Evolutionary conservation across 2,113 vertebrate genomes (phyloP).

Genomic region (Labeo rohita): DNA sequence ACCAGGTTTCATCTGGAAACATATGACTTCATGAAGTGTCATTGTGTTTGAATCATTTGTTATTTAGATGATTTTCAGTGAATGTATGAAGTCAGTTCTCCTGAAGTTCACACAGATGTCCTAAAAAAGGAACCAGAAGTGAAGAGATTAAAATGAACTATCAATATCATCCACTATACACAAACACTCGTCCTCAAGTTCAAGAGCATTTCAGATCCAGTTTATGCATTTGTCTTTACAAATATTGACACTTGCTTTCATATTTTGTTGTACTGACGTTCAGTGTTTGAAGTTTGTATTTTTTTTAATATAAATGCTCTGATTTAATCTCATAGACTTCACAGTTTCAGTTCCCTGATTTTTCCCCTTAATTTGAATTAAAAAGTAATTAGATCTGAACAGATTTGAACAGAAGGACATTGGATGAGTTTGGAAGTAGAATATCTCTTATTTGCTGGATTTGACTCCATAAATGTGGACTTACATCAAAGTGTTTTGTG

Average conservation of each 20-base stretch:
- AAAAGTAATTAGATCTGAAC: not conserved
- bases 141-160: not conserved
- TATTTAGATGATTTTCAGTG: not conserved
- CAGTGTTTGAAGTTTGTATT: not conserved
- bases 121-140: not conserved
- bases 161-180: too few species aligned
- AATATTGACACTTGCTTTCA: not conserved
- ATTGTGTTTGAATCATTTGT: not conserved
- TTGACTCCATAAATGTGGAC: not conserved
- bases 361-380: not conserved
- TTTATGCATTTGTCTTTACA: not conserved
- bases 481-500: slow-evolving; percentile 11
- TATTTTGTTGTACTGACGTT: not conserved
- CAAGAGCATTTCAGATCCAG: too few species aligned
- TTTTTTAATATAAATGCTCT: not conserved
- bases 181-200: not conserved
- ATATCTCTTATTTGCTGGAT: not conserved
- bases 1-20: not conserved
- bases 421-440: not conserved
- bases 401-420: not conserved
- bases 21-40: not conserved
- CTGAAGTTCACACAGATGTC: not conserved
- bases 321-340: not conserved
- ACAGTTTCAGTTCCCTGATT: not conserved
- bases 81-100: not conserved